Conservation (phyloP, 1,140 invertebrate genomes). For the Dinoponera quadriceps region DNA sequence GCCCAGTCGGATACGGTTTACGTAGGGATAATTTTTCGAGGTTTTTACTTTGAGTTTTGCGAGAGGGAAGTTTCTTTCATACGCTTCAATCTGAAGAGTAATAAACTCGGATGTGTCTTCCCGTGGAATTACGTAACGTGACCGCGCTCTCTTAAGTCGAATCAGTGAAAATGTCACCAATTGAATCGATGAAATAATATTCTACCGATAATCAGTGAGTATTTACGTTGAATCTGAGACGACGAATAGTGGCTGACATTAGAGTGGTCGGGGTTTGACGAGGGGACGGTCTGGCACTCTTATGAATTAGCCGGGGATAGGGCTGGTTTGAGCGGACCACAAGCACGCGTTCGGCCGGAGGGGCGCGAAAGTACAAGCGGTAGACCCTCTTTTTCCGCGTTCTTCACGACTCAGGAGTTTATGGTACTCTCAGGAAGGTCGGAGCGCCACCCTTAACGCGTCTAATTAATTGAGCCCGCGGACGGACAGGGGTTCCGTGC, state of each 20-base stretch:
- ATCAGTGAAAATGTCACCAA: no score
- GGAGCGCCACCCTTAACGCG: slow-evolving; percentile 66
- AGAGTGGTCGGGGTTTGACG: neutral
- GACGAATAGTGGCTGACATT: neutral
- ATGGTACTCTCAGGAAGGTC: slow-evolving; percentile 29
- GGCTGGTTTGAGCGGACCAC: slow-evolving; percentile 23
- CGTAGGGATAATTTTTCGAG: no score
- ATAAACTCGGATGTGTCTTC: no score
- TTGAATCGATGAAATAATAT: no score
- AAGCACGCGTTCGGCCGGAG: slow-evolving; percentile 35
- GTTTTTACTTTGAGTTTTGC: no score
- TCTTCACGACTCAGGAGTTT: slow-evolving; percentile 40
- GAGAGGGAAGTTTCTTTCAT: no score
- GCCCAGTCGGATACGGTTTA: no score
- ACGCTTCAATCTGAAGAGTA: no score
- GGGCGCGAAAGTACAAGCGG: slow-evolving; percentile 24
- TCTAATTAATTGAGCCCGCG: slow-evolving; percentile 74
- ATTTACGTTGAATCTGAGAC: neutral
- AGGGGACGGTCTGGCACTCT: neutral
- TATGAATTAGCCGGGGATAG: slow-evolving; percentile 51
- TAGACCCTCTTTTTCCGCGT: slow-evolving; percentile 44
- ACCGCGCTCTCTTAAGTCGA: no score
- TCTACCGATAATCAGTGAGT: no score
- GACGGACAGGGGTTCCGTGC: neutral
- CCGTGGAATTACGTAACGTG: no score